phyloP scores from a whole-genome alignment of 1,140 invertebrate species.

The Rhagoletis zephyria region DNA sequence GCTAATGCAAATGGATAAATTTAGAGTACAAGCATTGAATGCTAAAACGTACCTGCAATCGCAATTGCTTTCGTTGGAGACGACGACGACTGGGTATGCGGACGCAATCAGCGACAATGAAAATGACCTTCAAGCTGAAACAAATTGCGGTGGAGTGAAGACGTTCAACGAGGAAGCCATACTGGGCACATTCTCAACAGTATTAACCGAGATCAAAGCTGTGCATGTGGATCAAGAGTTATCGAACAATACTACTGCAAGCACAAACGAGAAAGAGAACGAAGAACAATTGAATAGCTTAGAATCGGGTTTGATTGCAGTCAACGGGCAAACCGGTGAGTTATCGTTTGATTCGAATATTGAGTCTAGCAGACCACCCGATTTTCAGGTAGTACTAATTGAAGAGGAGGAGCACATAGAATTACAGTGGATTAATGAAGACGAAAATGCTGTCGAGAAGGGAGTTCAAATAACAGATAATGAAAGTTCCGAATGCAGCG shows the following conservation, averaged over 20 bases:
- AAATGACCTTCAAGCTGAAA: conserved; percentile 31
- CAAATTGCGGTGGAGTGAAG: too few relatives aligned
- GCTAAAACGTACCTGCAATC: not conserved
- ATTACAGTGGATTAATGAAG: conserved; percentile 26
- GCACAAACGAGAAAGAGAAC: not conserved
- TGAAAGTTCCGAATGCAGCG: not conserved
- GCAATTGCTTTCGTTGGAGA: not conserved
- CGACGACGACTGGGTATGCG: not conserved
- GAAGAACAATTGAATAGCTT: not conserved
- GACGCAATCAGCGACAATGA: conserved; percentile 23
- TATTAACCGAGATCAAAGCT: not conserved
- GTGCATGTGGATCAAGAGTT: not conserved
- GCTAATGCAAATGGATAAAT: conserved; percentile 17
- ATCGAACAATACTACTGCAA: not conserved
- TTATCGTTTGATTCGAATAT: conserved; percentile 32
- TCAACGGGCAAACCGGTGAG: conserved; percentile 12
- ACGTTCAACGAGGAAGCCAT: not conserved
- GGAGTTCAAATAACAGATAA: not conserved
- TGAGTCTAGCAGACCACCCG: conserved; percentile 36
- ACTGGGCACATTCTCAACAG: not conserved
- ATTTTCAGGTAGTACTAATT: conserved; percentile 46
- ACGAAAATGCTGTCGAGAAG: not conserved
- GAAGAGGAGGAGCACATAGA: not conserved
- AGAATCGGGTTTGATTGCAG: not conserved
- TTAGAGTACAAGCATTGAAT: conserved; percentile 1